phyloP scores from a whole-genome alignment of 2,888 invertebrate genomes.

The Andrena chrysosceles region DNA sequence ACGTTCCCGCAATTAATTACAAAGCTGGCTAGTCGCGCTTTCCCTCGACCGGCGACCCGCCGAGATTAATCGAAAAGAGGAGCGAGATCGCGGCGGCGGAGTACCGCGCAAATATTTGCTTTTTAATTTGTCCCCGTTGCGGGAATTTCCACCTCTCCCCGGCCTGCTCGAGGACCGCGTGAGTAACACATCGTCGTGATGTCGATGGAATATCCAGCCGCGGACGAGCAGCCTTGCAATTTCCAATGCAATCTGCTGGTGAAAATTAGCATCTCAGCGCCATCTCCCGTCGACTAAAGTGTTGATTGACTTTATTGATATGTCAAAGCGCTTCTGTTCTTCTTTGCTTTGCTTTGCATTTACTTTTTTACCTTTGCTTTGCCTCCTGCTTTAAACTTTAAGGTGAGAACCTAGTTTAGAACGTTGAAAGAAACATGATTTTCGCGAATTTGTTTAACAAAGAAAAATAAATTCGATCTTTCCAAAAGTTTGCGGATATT shows the following conservation, averaged over 20 bases:
- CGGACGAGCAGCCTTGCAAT: background rate
- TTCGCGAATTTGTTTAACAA: no score
- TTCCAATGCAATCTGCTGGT: no score
- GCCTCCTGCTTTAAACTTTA: no score
- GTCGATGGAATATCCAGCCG: background rate
- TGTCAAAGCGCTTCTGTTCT: no score
- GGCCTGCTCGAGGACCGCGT: background rate
- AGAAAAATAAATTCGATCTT: no score
- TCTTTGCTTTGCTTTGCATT: no score
- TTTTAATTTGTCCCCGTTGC: conserved; percentile 29
- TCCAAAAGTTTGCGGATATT: no score
- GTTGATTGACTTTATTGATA: no score
- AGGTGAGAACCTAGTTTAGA: no score
- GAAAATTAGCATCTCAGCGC: background rate
- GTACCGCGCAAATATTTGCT: conserved; percentile 50
- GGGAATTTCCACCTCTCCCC: background rate
- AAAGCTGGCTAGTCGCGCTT: conserved; percentile 27
- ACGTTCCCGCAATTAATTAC: conserved; percentile 55
- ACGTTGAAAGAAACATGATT: no score
- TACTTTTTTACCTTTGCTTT: no score
- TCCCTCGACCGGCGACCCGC: background rate
- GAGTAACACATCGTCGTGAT: background rate
- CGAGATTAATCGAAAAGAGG: conserved; percentile 54
- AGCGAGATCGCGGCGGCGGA: conserved; percentile 2
- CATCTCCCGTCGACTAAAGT: background rate